Evolutionary conservation across 1,140 invertebrate genomes (phyloP), one percentile per base, ranked within the genome.

Genomic region (Nephotettix cincticeps): DNA sequence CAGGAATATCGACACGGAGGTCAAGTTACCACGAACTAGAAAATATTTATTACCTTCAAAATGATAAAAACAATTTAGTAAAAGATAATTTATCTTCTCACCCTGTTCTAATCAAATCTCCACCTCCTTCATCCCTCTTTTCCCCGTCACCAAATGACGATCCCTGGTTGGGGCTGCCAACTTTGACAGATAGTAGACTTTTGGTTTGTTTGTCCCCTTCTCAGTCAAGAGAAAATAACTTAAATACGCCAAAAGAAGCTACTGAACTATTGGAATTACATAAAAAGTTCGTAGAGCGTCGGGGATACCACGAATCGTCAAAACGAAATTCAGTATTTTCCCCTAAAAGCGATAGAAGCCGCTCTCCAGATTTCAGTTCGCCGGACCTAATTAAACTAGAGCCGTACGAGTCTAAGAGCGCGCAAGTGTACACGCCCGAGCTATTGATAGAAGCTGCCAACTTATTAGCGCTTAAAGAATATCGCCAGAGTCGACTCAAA

Each of bases 191-290:
- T 76, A 86, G 87, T 0, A 82, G 82, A 66, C 32, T 89, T 1
- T 79, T 91, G 30, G 81, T 91, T 0, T 91, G 89, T 77, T 80
- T 92, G 11, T 92, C 90, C 0, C 91, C 91, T 0, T 88, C 87
- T 0, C 90, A 92, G 76, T 87, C 87, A 75, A 65, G 78, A 74
- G 83, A 80, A 21, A 81, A 82, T 61, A 79, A 80, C 3, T 77
- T 82, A 14, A 76, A 82, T 0, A 75, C 77, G 32, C 80, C 77
- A 43, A 81, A 84, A 69, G 82, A 84, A 75, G 84, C 83, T 0
- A 87, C 87, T 74, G 84, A 86, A 69, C 79, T 91, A 43, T 79
- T 90, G 14, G 88, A 91, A 73, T 84, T 89, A 40, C 89, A 91
- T 75, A 83, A 82, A 43, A 91, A 91, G 75, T 90, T 87, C 75